Percentiles rank a stretch among this genome's conserved stretches.
phyloP scores from a whole-genome alignment of 2,888 invertebrate species.

The Leucophenga montana region DNA sequence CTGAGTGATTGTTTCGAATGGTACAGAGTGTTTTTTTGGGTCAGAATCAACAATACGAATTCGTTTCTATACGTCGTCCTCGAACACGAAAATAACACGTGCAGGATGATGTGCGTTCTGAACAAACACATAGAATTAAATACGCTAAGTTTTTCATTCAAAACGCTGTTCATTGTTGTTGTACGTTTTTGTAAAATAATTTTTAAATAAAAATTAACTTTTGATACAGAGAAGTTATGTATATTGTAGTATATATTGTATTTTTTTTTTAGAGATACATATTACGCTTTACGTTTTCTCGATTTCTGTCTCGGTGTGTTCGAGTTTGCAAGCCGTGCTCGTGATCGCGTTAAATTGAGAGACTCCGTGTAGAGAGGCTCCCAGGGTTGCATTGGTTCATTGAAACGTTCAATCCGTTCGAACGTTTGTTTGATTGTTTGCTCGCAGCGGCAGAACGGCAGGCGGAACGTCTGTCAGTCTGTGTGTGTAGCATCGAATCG shows the following conservation, averaged over 20 bases:
- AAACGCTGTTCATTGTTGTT: background rate
- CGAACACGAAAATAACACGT: slow-evolving; percentile 27
- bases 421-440: slow-evolving; percentile 44
- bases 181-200: slow-evolving; percentile 29
- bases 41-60: slow-evolving; percentile 13
- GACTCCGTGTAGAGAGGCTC: slow-evolving; percentile 21
- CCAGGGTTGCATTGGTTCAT: slow-evolving; percentile 41
- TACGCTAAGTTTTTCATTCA: slow-evolving; percentile 45
- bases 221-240: background rate
- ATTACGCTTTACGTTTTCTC: slow-evolving; percentile 41
- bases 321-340: slow-evolving; percentile 9
- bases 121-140: slow-evolving; percentile 62
- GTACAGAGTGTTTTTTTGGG: too few species aligned
- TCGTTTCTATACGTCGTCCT: slow-evolving; percentile 22
- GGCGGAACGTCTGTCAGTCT: slow-evolving; percentile 57
- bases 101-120: slow-evolving; percentile 59
- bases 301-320: slow-evolving; percentile 32
- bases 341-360: background rate
- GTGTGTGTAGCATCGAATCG: slow-evolving; percentile 48
- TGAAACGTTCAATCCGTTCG: slow-evolving; percentile 12
- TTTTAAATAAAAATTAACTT: slow-evolving; percentile 34
- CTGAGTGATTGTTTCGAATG: slow-evolving; percentile 5
- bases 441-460: slow-evolving; percentile 57
- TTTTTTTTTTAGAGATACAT: slow-evolving; percentile 30
- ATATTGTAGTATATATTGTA: slow-evolving; percentile 26